Percentiles rank a stretch among this genome's conserved stretches.
phyloP scores from a whole-genome alignment of 2,888 invertebrate genomes.

The Leptopterna dolabrata region DNA sequence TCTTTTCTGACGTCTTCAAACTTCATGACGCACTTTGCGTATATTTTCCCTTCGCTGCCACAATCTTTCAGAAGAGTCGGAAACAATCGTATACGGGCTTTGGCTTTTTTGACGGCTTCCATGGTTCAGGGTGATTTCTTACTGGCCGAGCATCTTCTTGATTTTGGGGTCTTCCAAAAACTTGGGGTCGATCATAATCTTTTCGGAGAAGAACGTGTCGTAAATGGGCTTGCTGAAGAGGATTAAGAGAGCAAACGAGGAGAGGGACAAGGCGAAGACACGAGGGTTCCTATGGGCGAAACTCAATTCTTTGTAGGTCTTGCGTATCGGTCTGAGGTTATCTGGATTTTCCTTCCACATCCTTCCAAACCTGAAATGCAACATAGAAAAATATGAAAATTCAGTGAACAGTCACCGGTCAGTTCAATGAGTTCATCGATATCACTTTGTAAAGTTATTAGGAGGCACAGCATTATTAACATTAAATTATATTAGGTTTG shows the following conservation, averaged over 20 bases:
- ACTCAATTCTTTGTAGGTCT: slow-evolving; percentile 54
- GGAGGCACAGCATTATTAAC: no score
- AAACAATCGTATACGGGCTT: slow-evolving; percentile 49
- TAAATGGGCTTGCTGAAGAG: slow-evolving; percentile 57
- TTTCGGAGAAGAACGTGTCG: slow-evolving; percentile 30
- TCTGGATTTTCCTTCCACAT: slow-evolving; percentile 55
- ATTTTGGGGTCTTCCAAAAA: not conserved
- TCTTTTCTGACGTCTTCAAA: slow-evolving; percentile 57
- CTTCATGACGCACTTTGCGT: slow-evolving; percentile 56
- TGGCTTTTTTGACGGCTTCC: slow-evolving; percentile 59
- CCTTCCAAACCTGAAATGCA: slow-evolving; percentile 40
- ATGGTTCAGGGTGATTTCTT: not conserved
- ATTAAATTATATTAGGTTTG: no score
- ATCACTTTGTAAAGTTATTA: no score
- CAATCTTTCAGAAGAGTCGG: slow-evolving; percentile 55
- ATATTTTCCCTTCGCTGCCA: slow-evolving; percentile 49
- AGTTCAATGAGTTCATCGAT: no score
- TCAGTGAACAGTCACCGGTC: no score
- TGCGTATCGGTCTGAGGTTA: not conserved
- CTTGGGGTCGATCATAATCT: not conserved
- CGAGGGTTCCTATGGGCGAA: slow-evolving; percentile 53
- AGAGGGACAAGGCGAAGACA: not conserved
- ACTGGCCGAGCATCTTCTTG: not conserved
- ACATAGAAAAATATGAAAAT: not conserved
- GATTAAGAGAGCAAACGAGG: not conserved